Evolutionary conservation across 2,888 invertebrate species (phyloP).

Genomic region (Tanytarsus gracilentus): DNA sequence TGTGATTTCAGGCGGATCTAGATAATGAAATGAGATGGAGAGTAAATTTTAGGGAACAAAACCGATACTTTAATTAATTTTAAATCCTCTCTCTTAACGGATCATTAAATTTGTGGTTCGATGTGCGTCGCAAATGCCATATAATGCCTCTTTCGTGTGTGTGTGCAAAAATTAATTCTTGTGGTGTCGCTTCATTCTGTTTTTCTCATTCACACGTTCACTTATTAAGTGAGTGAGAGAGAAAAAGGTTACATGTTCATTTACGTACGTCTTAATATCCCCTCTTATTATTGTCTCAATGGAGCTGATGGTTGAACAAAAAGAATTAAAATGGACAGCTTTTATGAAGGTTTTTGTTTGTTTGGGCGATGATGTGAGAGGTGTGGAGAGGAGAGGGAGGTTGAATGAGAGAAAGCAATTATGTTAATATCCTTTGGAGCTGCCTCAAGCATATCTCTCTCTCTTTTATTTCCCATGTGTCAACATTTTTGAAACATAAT

Average conservation of each 20-base stretch:
- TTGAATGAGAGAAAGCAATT: conserved; percentile 3
- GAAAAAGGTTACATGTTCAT: background rate
- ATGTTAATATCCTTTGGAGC: conserved; percentile 8
- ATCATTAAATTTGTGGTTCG: conserved; percentile 8
- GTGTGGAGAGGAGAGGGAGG: background rate
- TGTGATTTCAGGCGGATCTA: conserved; percentile 31
- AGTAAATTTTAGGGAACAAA: background rate
- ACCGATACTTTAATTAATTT: background rate
- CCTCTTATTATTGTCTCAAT: too few species aligned
- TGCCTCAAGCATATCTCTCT: too few species aligned
- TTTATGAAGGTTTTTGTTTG: too few species aligned
- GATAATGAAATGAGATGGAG: background rate
- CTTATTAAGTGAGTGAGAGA: background rate
- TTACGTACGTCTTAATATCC: conserved; percentile 5
- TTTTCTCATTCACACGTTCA: conserved; percentile 1
- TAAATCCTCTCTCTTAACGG: background rate
- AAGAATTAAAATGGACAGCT: too few species aligned
- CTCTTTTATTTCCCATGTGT: too few species aligned
- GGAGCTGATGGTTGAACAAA: too few species aligned
- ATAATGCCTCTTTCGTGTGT: too few species aligned
- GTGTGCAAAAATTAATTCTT: background rate
- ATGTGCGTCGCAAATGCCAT: background rate
- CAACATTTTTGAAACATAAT: conserved; percentile 25
- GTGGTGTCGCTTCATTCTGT: background rate
- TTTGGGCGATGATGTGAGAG: too few species aligned